Conservation (phyloP, 2,797 vertebrate species). For the Sphenodon punctatus region DNA sequence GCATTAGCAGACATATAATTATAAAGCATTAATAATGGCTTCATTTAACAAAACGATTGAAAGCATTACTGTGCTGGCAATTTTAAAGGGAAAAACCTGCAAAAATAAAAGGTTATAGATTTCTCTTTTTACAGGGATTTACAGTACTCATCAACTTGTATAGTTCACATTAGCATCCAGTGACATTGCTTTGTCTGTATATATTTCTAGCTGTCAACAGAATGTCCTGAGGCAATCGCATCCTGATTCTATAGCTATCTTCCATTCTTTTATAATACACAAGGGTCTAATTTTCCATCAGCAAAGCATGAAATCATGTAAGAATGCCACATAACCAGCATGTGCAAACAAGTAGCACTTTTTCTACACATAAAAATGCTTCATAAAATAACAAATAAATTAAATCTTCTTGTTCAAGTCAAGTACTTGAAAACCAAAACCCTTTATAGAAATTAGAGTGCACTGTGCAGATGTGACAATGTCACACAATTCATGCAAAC, state of each 20-base stretch:
- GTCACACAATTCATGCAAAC: slow-evolving; percentile 42
- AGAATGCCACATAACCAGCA: slow-evolving; percentile 91
- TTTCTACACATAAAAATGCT: slow-evolving; percentile 80
- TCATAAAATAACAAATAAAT: slow-evolving; percentile 87
- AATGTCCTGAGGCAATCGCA: slow-evolving; percentile 95
- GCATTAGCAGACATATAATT: slow-evolving; percentile 43
- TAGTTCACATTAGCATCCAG: slow-evolving; percentile 94
- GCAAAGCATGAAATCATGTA: slow-evolving; percentile 97
- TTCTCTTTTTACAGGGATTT: slow-evolving; percentile 84
- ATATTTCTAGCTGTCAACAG: slow-evolving; percentile 96
- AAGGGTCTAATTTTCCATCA: slow-evolving; percentile 96
- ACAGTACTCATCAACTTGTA: slow-evolving; percentile 86
- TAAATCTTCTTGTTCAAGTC: slow-evolving; percentile 78
- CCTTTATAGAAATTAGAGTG: slow-evolving; percentile 62
- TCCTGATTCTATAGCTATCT: slow-evolving; percentile 85
- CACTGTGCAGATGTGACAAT: slow-evolving; percentile 18
- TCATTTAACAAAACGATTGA: slow-evolving; percentile 37
- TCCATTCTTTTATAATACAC: slow-evolving; percentile 90
- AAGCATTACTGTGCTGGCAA: slow-evolving; percentile 19
- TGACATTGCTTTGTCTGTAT: slow-evolving; percentile 92
- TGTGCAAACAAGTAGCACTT: slow-evolving; percentile 86
- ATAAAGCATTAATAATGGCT: slow-evolving; percentile 54
- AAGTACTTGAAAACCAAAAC: slow-evolving; percentile 68
- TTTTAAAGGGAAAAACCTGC: slow-evolving; percentile 52
- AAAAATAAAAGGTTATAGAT: slow-evolving; percentile 63